phyloP scores from a whole-genome alignment of 2,113 vertebrate species.

The Alethe diademata region DNA sequence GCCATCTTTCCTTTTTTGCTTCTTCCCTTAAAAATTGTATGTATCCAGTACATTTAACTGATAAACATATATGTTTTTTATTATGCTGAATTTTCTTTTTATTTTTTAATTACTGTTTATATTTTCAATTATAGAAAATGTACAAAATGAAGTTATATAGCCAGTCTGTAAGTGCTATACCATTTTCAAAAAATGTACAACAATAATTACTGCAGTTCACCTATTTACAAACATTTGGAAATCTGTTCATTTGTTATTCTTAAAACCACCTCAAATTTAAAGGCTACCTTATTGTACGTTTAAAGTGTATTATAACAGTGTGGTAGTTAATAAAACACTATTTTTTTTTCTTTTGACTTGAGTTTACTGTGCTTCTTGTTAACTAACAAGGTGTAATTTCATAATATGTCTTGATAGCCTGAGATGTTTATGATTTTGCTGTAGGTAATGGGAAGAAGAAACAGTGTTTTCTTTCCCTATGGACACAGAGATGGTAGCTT shows the following conservation, averaged over 20 bases:
- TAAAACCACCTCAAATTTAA: constrained; percentile 82
- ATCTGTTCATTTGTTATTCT: constrained; percentile 83
- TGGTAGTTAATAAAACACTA: constrained; percentile 90
- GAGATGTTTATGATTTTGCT: background rate
- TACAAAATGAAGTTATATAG: constrained; percentile 84
- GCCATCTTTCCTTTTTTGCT: constrained; percentile 81
- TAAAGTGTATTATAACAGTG: constrained; percentile 86
- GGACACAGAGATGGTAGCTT: background rate
- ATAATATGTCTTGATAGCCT: background rate
- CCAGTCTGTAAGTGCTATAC: constrained; percentile 84
- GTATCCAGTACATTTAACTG: constrained; percentile 86
- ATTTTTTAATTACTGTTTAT: constrained; percentile 89
- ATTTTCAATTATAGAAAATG: constrained; percentile 85
- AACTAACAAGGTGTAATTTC: background rate
- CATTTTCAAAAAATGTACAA: constrained; percentile 80
- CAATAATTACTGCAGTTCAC: constrained; percentile 81
- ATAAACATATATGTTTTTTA: constrained; percentile 86
- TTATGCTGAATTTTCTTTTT: constrained; percentile 86
- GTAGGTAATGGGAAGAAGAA: background rate
- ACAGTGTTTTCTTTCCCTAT: background rate
- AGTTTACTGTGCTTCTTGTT: constrained; percentile 75
- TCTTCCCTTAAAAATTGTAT: constrained; percentile 86
- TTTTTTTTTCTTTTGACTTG: constrained; percentile 83
- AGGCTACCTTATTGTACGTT: constrained; percentile 86
- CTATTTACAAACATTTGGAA: constrained; percentile 81